A percentile compares a stretch with the other conserved stretches of the same genome.
Conservation (phyloP, 1,140 invertebrate genomes). For the Aphaenogaster rudis region DNA sequence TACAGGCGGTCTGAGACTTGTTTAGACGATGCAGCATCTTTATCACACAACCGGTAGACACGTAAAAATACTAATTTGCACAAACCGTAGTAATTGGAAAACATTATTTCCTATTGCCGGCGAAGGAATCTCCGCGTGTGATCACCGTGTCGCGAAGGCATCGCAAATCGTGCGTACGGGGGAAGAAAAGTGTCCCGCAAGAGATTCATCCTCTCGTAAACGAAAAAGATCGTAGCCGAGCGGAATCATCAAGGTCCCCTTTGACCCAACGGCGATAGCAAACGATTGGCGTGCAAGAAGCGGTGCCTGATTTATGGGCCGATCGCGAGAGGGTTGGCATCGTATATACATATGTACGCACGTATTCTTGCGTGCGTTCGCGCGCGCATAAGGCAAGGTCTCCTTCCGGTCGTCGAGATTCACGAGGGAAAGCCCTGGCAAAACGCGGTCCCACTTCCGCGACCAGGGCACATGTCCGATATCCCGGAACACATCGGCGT, state of each 20-base stretch:
- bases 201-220: constrained; percentile 59
- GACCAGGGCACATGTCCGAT: background rate
- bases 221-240: constrained; percentile 67
- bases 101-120: background rate
- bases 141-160: background rate
- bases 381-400: constrained; percentile 70
- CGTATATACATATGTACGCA: constrained; percentile 22
- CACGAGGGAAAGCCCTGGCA: constrained; percentile 71
- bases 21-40: background rate
- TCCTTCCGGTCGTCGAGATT: constrained; percentile 77
- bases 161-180: background rate
- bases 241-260: constrained; percentile 76
- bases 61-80: constrained; percentile 21
- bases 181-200: constrained; percentile 51
- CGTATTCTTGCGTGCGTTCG: background rate
- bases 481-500: constrained; percentile 8
- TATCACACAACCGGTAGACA: background rate
- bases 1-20: background rate
- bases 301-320: constrained; percentile 83
- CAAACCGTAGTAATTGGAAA: constrained; percentile 5
- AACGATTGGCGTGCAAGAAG: constrained; percentile 84
- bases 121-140: background rate
- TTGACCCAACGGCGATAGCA: constrained; percentile 83
- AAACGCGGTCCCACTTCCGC: constrained; percentile 43
- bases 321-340: constrained; percentile 75